Evolutionary conservation across 2,888 invertebrate genomes (phyloP), one percentile per base, ranked within the genome.

Genomic region (Druceiella hillmani): DNA sequence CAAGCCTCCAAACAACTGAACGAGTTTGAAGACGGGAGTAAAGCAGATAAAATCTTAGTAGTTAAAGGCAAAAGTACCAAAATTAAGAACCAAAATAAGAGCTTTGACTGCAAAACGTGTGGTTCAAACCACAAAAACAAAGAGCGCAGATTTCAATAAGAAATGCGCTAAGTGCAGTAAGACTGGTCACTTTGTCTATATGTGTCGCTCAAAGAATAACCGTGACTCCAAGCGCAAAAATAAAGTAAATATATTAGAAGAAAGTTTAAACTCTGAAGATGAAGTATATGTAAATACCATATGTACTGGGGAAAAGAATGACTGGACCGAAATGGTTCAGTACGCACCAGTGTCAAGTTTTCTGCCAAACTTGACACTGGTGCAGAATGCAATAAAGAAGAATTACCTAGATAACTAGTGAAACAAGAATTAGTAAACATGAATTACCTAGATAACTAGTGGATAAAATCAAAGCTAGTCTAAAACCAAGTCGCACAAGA

Each of bases 401-500:
- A 40, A 17, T 31, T 43, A 40, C 33, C 37, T 3, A 38, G 12
- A 22, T 17, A 25, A 7, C 17, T 34, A 10, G 17, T 26, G 15
- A 17, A 36, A n/a, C n/a, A n/a, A n/a, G n/a, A n/a, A n/a, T n/a
- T n/a, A n/a, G n/a, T n/a, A n/a, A n/a, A n/a, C n/a, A n/a, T 11
- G 40, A 40, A 17, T 31, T 43, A 40, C 33, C 37, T 3, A 38
- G 12, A 22, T 17, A 25, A 7, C 17, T 34, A 10, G 17, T 26
- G 15, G 15, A 36, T 16, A 36, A 36, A 36, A 24, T 13, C 10
- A 31, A 37, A 10, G 31, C 30, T 12, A 37, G 11, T 16, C 15
- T 31, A 14, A 43, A 33, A 38, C 13, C 43, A 43, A 41, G 39
- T 27, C 34, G 35, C 22, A 46, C 45, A 37, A 43, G 17, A 46